A percentile compares a stretch with the other conserved stretches of the same genome.
These are phyloP conservation scores for Mesoligia furuncula DNA, from an alignment of 2,888 invertebrate genomes.

Conservation along the genomic window DNA sequence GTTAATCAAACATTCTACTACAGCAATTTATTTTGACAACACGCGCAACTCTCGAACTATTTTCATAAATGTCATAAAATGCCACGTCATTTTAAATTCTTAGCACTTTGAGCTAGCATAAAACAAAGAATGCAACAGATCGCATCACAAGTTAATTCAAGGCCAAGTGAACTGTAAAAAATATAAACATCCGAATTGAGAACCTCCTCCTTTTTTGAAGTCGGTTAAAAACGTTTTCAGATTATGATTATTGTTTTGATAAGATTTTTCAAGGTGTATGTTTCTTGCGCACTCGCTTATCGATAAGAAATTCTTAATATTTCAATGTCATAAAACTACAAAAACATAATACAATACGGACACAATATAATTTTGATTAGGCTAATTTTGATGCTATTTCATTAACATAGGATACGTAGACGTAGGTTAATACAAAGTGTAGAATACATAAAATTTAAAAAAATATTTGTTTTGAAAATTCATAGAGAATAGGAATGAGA, in stretches of 20 bases:
- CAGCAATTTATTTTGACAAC: not conserved
- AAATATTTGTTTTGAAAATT: not conserved
- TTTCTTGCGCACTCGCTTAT: conserved; percentile 70
- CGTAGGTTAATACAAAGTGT: too few relatives aligned
- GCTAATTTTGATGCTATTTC: not conserved
- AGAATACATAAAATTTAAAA: too few relatives aligned
- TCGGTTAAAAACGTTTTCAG: too few relatives aligned
- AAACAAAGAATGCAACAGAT: conserved; percentile 66
- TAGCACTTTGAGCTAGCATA: conserved; percentile 11
- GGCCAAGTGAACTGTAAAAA: conserved; percentile 71
- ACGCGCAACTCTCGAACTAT: not conserved
- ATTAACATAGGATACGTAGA: too few relatives aligned
- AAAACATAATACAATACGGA: conserved; percentile 6
- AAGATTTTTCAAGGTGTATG: conserved; percentile 79
- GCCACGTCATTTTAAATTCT: conserved; percentile 2
- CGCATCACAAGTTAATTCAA: conserved; percentile 76
- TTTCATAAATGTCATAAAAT: conserved; percentile 15
- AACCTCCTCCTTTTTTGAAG: too few relatives aligned
- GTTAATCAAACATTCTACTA: not conserved
- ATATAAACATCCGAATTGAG: too few relatives aligned
- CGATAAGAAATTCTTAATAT: conserved; percentile 70
- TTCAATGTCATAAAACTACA: conserved; percentile 57
- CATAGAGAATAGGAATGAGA: not conserved
- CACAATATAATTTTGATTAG: not conserved
- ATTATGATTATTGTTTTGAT: conserved; percentile 75